Conservation (phyloP, 2,113 vertebrate genomes). For the Coryphaenoides rupestris region DNA sequence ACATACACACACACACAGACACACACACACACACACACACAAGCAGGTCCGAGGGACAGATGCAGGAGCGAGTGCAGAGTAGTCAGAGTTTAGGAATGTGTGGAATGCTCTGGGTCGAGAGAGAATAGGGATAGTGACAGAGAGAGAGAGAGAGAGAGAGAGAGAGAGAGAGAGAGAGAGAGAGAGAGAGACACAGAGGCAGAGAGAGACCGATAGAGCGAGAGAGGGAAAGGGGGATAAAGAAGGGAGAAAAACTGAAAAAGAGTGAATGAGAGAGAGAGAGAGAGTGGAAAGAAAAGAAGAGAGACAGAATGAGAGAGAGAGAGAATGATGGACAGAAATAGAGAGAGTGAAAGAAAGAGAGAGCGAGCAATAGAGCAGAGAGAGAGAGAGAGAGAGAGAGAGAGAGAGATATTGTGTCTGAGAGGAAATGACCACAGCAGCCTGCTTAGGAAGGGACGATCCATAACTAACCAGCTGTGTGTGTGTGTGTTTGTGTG, state of each 20-base stretch:
- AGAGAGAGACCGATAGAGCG: background rate
- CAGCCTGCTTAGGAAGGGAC: slow-evolving; percentile 16
- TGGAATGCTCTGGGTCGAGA: slow-evolving; percentile 58
- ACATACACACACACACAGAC: background rate
- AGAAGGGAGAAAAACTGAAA: background rate
- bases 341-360: background rate
- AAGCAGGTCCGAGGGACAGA: slow-evolving; percentile 26
- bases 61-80: slow-evolving; percentile 32
- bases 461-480: slow-evolving; percentile 56
- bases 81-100: slow-evolving; percentile 63
- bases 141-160: background rate
- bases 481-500: background rate
- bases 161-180: slow-evolving; percentile 2
- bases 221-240: slow-evolving; percentile 2
- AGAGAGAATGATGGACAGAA: slow-evolving; percentile 6
- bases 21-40: background rate
- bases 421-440: slow-evolving; percentile 22
- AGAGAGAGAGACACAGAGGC: slow-evolving; percentile 2
- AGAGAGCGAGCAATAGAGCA: background rate
- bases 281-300: no score
- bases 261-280: slow-evolving; percentile 5
- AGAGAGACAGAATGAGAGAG: slow-evolving; percentile 1
- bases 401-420: slow-evolving; percentile 1
- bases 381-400: slow-evolving; percentile 3
- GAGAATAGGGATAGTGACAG: slow-evolving; percentile 14